phyloP scores from a whole-genome alignment of 2,888 invertebrate species.

The Rhamphomyia laevipes region DNA sequence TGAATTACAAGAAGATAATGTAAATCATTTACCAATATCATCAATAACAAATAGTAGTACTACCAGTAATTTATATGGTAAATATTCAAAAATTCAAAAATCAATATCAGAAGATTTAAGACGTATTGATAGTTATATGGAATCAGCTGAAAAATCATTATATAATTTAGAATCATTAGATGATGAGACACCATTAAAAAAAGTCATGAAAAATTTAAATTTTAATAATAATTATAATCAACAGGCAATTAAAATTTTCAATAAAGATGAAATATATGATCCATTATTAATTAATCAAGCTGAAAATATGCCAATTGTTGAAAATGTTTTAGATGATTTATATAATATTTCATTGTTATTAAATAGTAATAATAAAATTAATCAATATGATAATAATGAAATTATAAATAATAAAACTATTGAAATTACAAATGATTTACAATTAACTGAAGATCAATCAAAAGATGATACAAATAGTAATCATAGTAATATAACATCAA shows the following conservation, averaged over 20 bases:
- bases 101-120: conserved; percentile 33
- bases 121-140: conserved; percentile 35
- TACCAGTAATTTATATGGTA: conserved; percentile 16
- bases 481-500: background rate
- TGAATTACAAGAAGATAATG: background rate
- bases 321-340: conserved; percentile 29
- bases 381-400: conserved; percentile 3
- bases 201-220: conserved; percentile 21
- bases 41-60: background rate
- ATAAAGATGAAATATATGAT: conserved; percentile 1
- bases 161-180: conserved; percentile 9
- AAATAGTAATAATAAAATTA: conserved; percentile 5
- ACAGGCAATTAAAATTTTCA: background rate
- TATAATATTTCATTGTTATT: conserved; percentile 20
- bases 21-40: no score
- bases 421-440: background rate
- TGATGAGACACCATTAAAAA: conserved; percentile 27
- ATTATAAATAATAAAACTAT: background rate
- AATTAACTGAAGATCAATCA: background rate
- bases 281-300: conserved; percentile 13
- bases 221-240: background rate
- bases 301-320: conserved; percentile 33
- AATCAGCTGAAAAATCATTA: conserved; percentile 31
- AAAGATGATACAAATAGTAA: background rate
- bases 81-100: conserved; percentile 32